Evolutionary conservation across 1,140 invertebrate species (phyloP), one percentile per base, ranked within the genome.

Genomic region (Holotrichia oblita): DNA sequence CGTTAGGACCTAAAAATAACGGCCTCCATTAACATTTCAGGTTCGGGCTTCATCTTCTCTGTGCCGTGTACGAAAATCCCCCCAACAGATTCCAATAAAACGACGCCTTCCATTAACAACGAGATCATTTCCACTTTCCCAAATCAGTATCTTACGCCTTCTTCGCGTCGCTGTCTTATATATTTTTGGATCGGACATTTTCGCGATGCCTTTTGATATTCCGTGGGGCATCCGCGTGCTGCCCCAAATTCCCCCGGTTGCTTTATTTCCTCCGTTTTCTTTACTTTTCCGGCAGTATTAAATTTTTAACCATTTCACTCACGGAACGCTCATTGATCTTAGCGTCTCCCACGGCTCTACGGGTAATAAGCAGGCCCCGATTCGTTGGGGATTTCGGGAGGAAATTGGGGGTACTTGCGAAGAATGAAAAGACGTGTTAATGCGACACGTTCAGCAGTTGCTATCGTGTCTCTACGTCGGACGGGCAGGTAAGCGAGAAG

Each of bases 301-400:
- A 83, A 83, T 84, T 84, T 84, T 84, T 81, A 81, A 80, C 81
- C 78, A 83, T 84, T 83, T 84, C 80, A 40, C 80, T 83, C 83
- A 83, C 83, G 83, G 77, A 83, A 77, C 78, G 73, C 79, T 81
- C 83, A 82, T 84, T 83, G 83, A 84, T 84, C 82, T 84, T 81
- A 81, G 81, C 82, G 81, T 83, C 81, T 78, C 61, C 42, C 61
- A 22, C 75, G 78, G 9, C 78, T 17, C 61, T 69, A 42, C 14
- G 76, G 77, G 82, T 81, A 84, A 82, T 83, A 83, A 82, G 82
- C 81, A 78, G 73, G 72, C 77, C 61, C 61, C 22, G 61, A 20
- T 27, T 69, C 61, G 20, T 27, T 6, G 61, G 61, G 17, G 61
- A 69, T 69, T 69, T 69, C 27, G 61, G 61, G 61, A 69, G 61